Evolutionary conservation across 1,140 invertebrate species (phyloP).

Genomic region (Tribolium castaneum): DNA sequence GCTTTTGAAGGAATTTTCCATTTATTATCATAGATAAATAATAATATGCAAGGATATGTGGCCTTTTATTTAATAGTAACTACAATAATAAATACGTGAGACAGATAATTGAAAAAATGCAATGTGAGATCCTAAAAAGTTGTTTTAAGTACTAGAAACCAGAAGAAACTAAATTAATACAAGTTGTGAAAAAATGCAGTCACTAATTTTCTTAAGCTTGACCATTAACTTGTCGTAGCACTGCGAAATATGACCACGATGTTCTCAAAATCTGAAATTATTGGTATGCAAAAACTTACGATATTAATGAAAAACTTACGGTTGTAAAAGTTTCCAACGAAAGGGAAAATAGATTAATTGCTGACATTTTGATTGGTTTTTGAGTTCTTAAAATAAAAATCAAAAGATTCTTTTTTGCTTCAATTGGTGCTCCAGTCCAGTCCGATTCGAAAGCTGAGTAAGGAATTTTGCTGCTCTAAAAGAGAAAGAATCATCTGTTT

Average conservation of each 20-base stretch:
- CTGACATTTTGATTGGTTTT: slow-evolving; percentile 17
- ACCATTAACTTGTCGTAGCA: background rate
- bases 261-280: slow-evolving; percentile 10
- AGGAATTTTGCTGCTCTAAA: background rate
- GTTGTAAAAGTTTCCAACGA: slow-evolving; percentile 5
- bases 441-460: slow-evolving; percentile 27
- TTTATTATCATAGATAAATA: background rate
- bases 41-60: background rate
- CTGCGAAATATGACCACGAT: slow-evolving; percentile 16
- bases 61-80: background rate
- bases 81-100: background rate
- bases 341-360: slow-evolving; percentile 2
- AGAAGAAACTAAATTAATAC: too few species aligned
- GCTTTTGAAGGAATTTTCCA: background rate
- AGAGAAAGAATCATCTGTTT: background rate
- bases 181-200: background rate
- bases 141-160: too few species aligned
- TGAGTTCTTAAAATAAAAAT: slow-evolving; percentile 16
- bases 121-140: too few species aligned
- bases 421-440: background rate
- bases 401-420: slow-evolving; percentile 20
- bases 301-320: background rate
- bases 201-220: background rate
- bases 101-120: too few species aligned
- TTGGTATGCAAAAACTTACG: too few species aligned